phyloP scores from a whole-genome alignment of 2,888 invertebrate species.

The Microctonus aethiopoides region DNA sequence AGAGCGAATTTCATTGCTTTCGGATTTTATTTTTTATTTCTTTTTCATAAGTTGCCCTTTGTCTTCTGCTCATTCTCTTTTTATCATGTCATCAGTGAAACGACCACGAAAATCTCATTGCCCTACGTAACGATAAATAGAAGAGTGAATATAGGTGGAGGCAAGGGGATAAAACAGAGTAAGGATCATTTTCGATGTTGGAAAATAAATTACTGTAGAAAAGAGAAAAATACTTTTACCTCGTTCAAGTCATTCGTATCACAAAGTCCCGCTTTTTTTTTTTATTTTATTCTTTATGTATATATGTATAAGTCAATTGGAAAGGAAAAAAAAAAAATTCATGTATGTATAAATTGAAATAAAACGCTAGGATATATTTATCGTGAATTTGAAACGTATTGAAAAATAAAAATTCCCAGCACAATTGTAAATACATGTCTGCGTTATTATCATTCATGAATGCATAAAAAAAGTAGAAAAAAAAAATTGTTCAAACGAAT shows the following conservation, averaged over 20 bases:
- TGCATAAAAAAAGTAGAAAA: not conserved
- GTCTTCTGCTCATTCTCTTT: not conserved
- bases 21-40: too few species aligned
- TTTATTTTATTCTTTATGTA: not conserved
- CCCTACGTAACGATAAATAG: not conserved
- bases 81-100: conserved; percentile 17
- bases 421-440: not conserved
- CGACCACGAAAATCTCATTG: conserved; percentile 26
- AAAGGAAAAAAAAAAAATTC: not conserved
- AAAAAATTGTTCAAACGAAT: not conserved
- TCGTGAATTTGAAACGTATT: not conserved
- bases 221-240: not conserved
- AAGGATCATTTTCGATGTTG: conserved; percentile 15
- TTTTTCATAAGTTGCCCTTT: too few species aligned
- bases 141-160: not conserved
- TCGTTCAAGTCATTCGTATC: not conserved
- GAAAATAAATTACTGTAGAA: conserved; percentile 7
- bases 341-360: not conserved
- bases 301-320: not conserved
- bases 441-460: not conserved
- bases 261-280: not conserved
- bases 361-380: not conserved
- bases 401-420: not conserved
- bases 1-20: not conserved
- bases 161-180: not conserved